These are phyloP conservation scores for Sericinus montela DNA, from an alignment of 2,888 invertebrate species.

Conservation along the genomic window DNA sequence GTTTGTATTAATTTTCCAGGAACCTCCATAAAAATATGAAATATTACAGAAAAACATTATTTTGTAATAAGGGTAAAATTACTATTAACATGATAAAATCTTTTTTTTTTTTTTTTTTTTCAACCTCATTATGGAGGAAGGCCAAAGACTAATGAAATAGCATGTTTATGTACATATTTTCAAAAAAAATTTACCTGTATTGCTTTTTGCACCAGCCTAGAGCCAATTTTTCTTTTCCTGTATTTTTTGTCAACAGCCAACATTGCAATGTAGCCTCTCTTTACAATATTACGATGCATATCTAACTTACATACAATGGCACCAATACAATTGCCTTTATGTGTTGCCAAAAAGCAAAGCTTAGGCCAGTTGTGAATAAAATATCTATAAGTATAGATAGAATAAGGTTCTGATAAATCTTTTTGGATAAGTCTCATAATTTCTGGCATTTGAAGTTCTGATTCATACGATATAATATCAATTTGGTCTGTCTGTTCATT, in stretches of 20 bases:
- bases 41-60: too few species aligned
- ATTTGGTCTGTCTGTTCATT: constrained; percentile 50
- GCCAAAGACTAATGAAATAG: too few species aligned
- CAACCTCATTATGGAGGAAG: too few species aligned
- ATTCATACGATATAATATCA: constrained; percentile 85
- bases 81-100: too few species aligned
- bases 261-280: constrained; percentile 99
- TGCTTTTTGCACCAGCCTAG: constrained; percentile 87
- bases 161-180: too few species aligned
- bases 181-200: constrained; percentile 79
- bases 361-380: constrained; percentile 99
- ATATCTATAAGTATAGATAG: constrained; percentile 99
- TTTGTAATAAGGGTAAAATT: too few species aligned
- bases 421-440: constrained; percentile 99
- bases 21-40: too few species aligned
- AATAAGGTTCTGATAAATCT: constrained; percentile 99
- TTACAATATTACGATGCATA: constrained; percentile 92
- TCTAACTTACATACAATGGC: constrained; percentile 99
- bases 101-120: too few species aligned
- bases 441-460: constrained; percentile 98
- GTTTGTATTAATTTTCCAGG: too few species aligned
- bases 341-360: constrained; percentile 97
- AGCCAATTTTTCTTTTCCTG: constrained; percentile 95
- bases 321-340: constrained; percentile 93
- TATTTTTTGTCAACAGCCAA: constrained; percentile 97